A percentile compares a stretch with the other conserved stretches of the same genome.
Conservation (phyloP, 2,888 invertebrate genomes). For the Meteorus colon region DNA sequence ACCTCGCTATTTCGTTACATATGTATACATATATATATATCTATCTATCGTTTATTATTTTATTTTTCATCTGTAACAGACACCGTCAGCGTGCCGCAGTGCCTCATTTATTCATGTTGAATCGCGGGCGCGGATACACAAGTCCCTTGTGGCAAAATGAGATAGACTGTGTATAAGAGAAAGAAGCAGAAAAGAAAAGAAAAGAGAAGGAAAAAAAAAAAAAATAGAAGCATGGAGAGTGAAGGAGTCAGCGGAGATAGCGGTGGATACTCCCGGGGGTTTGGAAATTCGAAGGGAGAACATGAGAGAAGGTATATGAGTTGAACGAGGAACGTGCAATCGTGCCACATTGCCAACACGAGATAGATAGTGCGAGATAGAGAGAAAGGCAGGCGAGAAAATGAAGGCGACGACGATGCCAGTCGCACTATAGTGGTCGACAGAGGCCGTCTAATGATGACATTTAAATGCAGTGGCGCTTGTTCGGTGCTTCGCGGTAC, state of each 20-base stretch:
- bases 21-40: background rate
- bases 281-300: constrained; percentile 51
- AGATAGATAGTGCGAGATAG: constrained; percentile 35
- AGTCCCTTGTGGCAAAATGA: constrained; percentile 51
- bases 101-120: constrained; percentile 70
- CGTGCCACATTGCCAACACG: constrained; percentile 40
- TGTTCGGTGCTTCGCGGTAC: constrained; percentile 68
- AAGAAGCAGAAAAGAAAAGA: constrained; percentile 52
- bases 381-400: constrained; percentile 32
- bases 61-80: constrained; percentile 35
- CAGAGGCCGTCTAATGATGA: constrained; percentile 72
- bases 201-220: constrained; percentile 59
- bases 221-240: constrained; percentile 29
- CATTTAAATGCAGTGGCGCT: constrained; percentile 73
- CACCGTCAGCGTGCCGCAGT: constrained; percentile 53
- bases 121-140: constrained; percentile 48
- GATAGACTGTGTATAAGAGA: constrained; percentile 54
- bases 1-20: constrained; percentile 13
- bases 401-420: constrained; percentile 42
- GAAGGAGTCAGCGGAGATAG: constrained; percentile 55
- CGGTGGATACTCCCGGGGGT: constrained; percentile 53
- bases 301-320: constrained; percentile 43
- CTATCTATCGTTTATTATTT: constrained; percentile 23
- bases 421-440: constrained; percentile 53
- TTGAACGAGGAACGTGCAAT: too few relatives aligned